Evolutionary conservation across 1,140 invertebrate species (phyloP).

Genomic region (Eciton burchellii): DNA sequence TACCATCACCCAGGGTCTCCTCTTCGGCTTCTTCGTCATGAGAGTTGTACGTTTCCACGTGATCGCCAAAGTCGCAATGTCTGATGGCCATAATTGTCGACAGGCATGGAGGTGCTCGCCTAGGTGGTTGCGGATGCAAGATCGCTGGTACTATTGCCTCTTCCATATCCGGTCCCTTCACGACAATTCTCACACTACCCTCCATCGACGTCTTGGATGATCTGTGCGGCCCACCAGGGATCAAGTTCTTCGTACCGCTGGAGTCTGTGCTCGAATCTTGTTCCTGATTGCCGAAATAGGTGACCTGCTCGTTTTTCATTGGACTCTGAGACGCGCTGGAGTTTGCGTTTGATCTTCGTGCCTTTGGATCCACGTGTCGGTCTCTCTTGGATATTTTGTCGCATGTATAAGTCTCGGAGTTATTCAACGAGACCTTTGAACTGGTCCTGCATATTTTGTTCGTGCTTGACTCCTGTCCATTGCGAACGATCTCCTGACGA

Average conservation of each 20-base stretch:
- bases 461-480: conserved; percentile 42
- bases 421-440: conserved; percentile 61
- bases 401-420: conserved; percentile 58
- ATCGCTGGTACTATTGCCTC: conserved; percentile 88
- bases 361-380: conserved; percentile 32
- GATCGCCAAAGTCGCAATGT: conserved; percentile 71
- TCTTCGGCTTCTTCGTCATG: conserved; percentile 87
- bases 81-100: conserved; percentile 78
- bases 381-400: conserved; percentile 61
- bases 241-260: conserved; percentile 29
- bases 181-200: conserved; percentile 84
- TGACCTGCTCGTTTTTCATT: conserved; percentile 67
- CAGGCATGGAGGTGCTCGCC: conserved; percentile 82
- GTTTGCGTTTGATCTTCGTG: conserved; percentile 22
- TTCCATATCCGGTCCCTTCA: conserved; percentile 85
- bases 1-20: conserved; percentile 89
- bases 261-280: conserved; percentile 59
- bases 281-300: conserved; percentile 71
- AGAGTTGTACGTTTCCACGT: conserved; percentile 77
- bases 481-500: neutral
- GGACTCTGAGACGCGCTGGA: conserved; percentile 43
- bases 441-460: conserved; percentile 29
- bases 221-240: conserved; percentile 11
- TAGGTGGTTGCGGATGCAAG: conserved; percentile 88
- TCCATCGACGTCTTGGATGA: conserved; percentile 70